Evolutionary conservation across 2,888 invertebrate genomes (phyloP).

Genomic region (Drosophila mayaguana): DNA sequence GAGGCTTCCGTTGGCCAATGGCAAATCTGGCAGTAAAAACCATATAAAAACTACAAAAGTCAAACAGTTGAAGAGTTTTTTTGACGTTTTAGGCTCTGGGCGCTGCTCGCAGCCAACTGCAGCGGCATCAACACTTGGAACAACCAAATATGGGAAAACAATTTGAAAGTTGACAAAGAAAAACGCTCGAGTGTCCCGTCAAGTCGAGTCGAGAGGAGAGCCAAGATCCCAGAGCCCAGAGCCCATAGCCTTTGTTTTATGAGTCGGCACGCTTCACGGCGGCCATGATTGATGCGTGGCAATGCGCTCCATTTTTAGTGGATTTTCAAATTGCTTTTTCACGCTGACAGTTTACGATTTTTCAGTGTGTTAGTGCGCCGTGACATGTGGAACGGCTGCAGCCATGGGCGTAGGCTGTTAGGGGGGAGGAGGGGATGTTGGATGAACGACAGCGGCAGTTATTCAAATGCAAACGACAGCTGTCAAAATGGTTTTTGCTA

Average conservation of each 20-base stretch:
- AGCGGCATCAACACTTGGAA: constrained; percentile 8
- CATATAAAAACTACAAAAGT: constrained; percentile 44
- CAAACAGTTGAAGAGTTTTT: constrained; percentile 51
- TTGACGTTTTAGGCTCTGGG: constrained; percentile 32
- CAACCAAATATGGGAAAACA: constrained; percentile 73
- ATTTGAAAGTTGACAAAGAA: constrained; percentile 75
- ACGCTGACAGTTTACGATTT: constrained; percentile 74
- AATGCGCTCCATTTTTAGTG: constrained; percentile 65
- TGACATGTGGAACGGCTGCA: constrained; percentile 6
- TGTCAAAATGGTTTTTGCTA: constrained; percentile 73
- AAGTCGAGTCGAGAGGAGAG: not conserved
- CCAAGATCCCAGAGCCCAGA: not conserved
- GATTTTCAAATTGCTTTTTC: constrained; percentile 79
- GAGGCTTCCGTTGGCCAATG: constrained; percentile 1
- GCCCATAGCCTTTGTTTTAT: constrained; percentile 67
- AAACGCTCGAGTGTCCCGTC: constrained; percentile 42
- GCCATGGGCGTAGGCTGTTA: not conserved
- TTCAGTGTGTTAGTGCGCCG: constrained; percentile 24
- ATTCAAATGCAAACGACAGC: constrained; percentile 82
- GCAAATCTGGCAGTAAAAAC: constrained; percentile 45
- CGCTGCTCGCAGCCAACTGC: constrained; percentile 16
- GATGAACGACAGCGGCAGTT: constrained; percentile 64
- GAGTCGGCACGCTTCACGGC: constrained; percentile 57
- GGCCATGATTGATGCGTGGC: constrained; percentile 73
- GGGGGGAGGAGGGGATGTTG: constrained; percentile 1